Conservation (phyloP, 2,888 invertebrate species). For the Petrolisthes manimaculis region DNA sequence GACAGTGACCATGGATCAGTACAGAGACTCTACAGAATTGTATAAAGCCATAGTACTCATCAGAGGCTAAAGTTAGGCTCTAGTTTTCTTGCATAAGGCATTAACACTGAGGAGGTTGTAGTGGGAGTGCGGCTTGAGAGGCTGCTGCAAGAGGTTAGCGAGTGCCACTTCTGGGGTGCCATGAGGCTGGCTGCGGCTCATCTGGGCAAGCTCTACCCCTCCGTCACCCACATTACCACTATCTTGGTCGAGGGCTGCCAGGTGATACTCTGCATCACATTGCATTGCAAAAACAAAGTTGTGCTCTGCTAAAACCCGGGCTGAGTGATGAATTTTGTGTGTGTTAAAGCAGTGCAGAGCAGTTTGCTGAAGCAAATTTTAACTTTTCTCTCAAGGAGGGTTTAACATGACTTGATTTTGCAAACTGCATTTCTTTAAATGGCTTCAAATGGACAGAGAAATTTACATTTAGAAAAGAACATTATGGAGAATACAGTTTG, state of each 20-base stretch:
- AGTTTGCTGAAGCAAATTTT: not conserved
- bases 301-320: conserved; percentile 34
- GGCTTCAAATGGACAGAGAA: too few species aligned
- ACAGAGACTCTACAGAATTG: too few species aligned
- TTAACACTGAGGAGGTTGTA: conserved; percentile 29
- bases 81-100: too few species aligned
- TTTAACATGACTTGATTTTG: not conserved
- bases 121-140: conserved; percentile 43
- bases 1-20: too few species aligned
- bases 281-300: not conserved
- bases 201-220: conserved; percentile 44
- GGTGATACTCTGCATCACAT: conserved; percentile 31
- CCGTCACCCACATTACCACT: conserved; percentile 49
- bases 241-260: conserved; percentile 54
- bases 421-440: not conserved
- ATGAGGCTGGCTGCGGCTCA: conserved; percentile 48
- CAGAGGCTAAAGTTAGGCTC: too few species aligned
- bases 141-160: conserved; percentile 42
- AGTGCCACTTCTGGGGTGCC: conserved; percentile 52
- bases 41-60: too few species aligned
- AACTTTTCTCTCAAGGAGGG: not conserved
- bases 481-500: too few species aligned
- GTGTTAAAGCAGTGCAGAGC: not conserved
- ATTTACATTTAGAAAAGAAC: too few species aligned
- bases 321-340: not conserved